Evolutionary conservation across 1,140 invertebrate species (phyloP), one percentile per base, ranked within the genome.

Genomic region (Radopholus similis): DNA sequence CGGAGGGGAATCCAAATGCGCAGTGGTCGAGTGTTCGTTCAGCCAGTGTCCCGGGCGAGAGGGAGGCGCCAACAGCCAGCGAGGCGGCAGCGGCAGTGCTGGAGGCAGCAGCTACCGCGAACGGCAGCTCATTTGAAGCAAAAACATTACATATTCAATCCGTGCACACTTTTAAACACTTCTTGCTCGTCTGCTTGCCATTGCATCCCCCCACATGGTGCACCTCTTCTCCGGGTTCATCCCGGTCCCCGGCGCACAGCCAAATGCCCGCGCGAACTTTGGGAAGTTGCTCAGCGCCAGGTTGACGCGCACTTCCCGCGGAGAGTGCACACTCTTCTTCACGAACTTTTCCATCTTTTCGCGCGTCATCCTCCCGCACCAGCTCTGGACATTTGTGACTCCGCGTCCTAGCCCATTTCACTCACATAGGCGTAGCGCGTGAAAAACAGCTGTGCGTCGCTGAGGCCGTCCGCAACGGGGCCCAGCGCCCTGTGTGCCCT

Each of bases 1-100:
- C 5, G n/a, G 15, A 11, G 38, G 38, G 11, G 1, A 13, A 13
- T 42, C 18, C 18, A n/a, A 13, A 42, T 42, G 11, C 26, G 42
- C 42, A 47, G 26, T 47, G 30, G 8, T 21, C 38, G 11, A 42
- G 11, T 0, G 30, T 23, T 51, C 30, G 6, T 15, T 51, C 2
- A 51, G 60, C 28, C 37, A 47, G 51, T 64, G 60, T 15, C 60
- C 60, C n/a, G 34, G 53, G 6, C 60, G 60, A 4, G 53, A 64
- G 21, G 60, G 60, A 21, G 54, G 28, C 9, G 60, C 44, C 30
- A 44, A 15, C 5, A 26, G 0, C 35, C 34, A 53, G 4, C 44
- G 37, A 4, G 38, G 38, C 28, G 60, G 37, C 8, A 34, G 5
- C 6, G 13, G 44, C 44, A 23, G 44, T 13, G 44, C 6, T 47